These are phyloP conservation scores for Noctua comes DNA, from an alignment of 2,888 invertebrate species.

Conservation along the genomic window DNA sequence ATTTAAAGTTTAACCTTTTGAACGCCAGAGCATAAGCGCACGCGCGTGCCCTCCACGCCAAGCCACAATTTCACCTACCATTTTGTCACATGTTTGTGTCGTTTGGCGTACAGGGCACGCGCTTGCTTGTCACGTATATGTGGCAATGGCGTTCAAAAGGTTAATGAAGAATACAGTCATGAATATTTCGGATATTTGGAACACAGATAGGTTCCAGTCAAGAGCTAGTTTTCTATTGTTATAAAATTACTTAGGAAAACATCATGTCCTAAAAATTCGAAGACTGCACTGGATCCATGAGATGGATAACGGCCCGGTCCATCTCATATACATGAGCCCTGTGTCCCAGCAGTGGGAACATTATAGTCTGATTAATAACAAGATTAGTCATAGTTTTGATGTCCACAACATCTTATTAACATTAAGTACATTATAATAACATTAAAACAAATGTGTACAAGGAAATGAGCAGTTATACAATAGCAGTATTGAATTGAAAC, in stretches of 20 bases:
- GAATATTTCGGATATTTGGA: not conserved
- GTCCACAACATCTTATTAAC: not conserved
- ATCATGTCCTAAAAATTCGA: not conserved
- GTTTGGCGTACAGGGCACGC: no score
- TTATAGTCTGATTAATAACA: not conserved
- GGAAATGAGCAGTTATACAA: conserved; percentile 58
- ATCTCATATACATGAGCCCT: not conserved
- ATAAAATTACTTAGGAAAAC: not conserved
- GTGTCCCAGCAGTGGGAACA: no score
- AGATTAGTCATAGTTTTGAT: not conserved
- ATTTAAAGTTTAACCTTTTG: not conserved
- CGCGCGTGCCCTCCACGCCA: no score
- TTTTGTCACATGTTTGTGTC: no score
- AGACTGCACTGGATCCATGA: not conserved
- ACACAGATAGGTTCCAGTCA: not conserved
- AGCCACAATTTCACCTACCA: no score
- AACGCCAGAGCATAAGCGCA: no score
- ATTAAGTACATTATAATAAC: no score
- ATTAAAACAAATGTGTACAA: conserved; percentile 45
- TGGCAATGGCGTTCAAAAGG: no score
- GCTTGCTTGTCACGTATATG: no score
- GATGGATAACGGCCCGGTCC: no score
- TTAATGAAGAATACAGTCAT: no score
- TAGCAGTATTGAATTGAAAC: conserved; percentile 51
- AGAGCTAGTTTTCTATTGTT: not conserved